Conservation (phyloP, 2,888 invertebrate species). For the Polyommatus icarus region DNA sequence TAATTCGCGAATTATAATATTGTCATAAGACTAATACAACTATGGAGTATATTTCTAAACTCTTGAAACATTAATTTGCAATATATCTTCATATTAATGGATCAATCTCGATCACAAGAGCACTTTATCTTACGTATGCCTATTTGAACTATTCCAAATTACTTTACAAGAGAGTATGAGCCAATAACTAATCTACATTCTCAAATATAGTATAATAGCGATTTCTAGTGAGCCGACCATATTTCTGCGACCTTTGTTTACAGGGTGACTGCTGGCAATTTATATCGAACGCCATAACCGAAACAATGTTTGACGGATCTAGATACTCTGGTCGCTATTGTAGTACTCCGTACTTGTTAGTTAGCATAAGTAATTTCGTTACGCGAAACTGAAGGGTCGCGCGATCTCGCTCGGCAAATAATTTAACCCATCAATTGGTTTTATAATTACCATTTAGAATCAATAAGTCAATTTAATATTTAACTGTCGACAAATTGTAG, state of each 20-base stretch:
- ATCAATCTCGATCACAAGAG: conserved; percentile 49
- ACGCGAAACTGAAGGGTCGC: conserved; percentile 70
- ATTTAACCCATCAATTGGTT: conserved; percentile 65
- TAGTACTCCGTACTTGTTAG: conserved; percentile 58
- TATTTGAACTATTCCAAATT: conserved; percentile 69
- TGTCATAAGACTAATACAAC: background rate
- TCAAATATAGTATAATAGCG: conserved; percentile 65
- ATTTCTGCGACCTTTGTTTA: conserved; percentile 50
- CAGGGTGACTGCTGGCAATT: conserved; percentile 34
- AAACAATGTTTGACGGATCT: conserved; percentile 44
- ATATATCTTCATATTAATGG: conserved; percentile 33
- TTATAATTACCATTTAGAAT: conserved; percentile 51
- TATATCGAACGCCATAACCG: conserved; percentile 15
- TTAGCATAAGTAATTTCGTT: conserved; percentile 73
- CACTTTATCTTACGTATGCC: conserved; percentile 58
- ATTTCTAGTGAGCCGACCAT: conserved; percentile 53
- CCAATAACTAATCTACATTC: conserved; percentile 75
- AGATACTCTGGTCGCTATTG: conserved; percentile 39
- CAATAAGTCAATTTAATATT: conserved; percentile 37
- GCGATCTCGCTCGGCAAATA: conserved; percentile 71
- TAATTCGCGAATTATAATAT: background rate
- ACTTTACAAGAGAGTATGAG: conserved; percentile 64
- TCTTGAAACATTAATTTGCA: conserved; percentile 36
- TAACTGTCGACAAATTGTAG: conserved; percentile 24
- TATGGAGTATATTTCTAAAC: conserved; percentile 36